phyloP scores from a whole-genome alignment of 2,888 invertebrate species.

The Piscicola geometra region DNA sequence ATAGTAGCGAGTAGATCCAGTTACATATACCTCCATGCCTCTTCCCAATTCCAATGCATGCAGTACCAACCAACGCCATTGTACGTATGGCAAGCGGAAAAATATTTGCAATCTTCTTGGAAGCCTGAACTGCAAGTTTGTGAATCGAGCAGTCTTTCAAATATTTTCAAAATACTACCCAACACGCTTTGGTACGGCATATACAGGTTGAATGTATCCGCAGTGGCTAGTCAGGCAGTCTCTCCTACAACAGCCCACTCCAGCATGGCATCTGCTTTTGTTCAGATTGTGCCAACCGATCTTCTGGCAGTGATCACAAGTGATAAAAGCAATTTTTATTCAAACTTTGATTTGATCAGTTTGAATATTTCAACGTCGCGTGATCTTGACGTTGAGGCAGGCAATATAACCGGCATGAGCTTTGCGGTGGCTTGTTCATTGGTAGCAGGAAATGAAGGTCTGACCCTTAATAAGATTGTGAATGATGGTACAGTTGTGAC shows the following conservation, averaged over 20 bases:
- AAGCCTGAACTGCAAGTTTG: slow-evolving; percentile 42
- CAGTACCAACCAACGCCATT: neutral
- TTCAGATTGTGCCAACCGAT: slow-evolving; percentile 40
- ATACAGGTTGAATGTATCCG: slow-evolving; percentile 48
- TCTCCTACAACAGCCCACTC: slow-evolving; percentile 36
- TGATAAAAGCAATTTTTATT: slow-evolving; percentile 32
- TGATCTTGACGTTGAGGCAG: slow-evolving; percentile 43
- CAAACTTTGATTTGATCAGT: slow-evolving; percentile 32
- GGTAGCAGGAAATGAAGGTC: neutral
- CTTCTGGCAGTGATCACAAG: slow-evolving; percentile 40
- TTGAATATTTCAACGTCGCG: slow-evolving; percentile 38
- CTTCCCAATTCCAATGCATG: slow-evolving; percentile 4
- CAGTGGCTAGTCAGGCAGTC: slow-evolving; percentile 39
- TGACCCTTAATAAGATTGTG: slow-evolving; percentile 21
- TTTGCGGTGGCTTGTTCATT: slow-evolving; percentile 48
- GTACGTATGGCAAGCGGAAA: slow-evolving; percentile 37
- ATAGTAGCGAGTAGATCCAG: slow-evolving; percentile 30
- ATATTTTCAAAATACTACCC: slow-evolving; percentile 33
- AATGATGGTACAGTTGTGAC: slow-evolving; percentile 26
- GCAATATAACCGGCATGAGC: slow-evolving; percentile 47
- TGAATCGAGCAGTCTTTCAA: slow-evolving; percentile 23
- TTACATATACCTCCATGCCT: slow-evolving; percentile 27
- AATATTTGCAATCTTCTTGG: slow-evolving; percentile 40
- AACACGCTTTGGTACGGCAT: slow-evolving; percentile 45
- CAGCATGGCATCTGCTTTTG: slow-evolving; percentile 26